Percentiles rank a stretch among this genome's conserved stretches.
Evolutionary conservation across 2,888 invertebrate genomes (phyloP).

Genomic region (Caenorhabditis doughertyi): DNA sequence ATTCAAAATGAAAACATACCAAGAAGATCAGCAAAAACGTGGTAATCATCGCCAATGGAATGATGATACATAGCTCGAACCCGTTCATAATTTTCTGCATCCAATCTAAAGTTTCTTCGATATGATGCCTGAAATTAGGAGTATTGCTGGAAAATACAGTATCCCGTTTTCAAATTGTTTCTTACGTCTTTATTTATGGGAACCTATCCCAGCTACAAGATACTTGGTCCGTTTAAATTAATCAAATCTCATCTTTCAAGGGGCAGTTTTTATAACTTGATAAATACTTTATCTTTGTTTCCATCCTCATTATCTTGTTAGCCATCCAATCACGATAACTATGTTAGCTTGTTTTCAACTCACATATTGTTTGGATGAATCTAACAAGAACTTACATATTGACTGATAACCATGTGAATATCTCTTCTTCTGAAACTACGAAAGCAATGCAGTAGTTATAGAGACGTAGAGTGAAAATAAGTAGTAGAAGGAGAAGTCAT

Average conservation of each 20-base stretch:
- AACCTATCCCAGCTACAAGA: too few species aligned
- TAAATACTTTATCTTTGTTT: too few species aligned
- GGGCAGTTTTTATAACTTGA: too few species aligned
- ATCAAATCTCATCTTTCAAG: too few species aligned
- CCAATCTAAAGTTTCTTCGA: constrained; percentile 26
- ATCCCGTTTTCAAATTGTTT: too few species aligned
- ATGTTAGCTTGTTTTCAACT: too few species aligned
- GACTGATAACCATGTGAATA: constrained; percentile 12
- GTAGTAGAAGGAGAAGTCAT: constrained; percentile 15
- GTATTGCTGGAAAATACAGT: background rate
- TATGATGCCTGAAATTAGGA: constrained; percentile 15
- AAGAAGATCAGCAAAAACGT: constrained; percentile 51
- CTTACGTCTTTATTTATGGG: too few species aligned
- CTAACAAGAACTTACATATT: constrained; percentile 21
- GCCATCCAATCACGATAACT: too few species aligned
- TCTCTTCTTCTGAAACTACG: constrained; percentile 22
- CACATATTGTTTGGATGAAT: too few species aligned
- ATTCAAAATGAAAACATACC: constrained; percentile 17
- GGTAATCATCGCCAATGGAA: constrained; percentile 52
- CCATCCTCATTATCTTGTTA: too few species aligned
- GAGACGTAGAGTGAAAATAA: constrained; percentile 12
- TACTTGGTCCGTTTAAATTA: too few species aligned
- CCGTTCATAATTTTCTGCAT: constrained; percentile 38
- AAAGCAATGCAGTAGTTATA: constrained; percentile 19
- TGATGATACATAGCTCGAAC: constrained; percentile 46